Base-by-base conservation (phyloP, 2,888 invertebrate species). In the Willowsia nigromaculata region DNA sequence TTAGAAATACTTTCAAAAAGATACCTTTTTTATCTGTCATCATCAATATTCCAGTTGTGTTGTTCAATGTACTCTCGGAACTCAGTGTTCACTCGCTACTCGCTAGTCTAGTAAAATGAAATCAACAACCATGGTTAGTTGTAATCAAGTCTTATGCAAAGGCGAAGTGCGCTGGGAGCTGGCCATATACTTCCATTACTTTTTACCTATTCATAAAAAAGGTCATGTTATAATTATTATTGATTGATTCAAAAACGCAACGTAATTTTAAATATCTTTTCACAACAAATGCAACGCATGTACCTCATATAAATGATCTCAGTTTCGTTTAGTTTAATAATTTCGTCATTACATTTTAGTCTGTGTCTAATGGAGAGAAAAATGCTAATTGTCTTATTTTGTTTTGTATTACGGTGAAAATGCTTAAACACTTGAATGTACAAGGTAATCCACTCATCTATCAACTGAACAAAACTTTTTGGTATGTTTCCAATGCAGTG, bases 291-390 rank as follows among this genome's bases (percentile, higher is more conserved):
- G 56, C 56, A 80, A 80, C 80, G 80, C 80, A 80, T 80, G 80
- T 80, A 80, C 80, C 80, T 80, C 40, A 59, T 56, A n/a, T 22
- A 40, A 80, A 59, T 59, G 80, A 80, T 80, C 80, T 80, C 80
- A 80, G 37, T 80, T 56, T 80, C 40, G 7, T 56, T 22, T 30
- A 9, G 25, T 76, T 47, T 65, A n/a, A 25, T 1, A 30, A 33
- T 65, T 65, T 65, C n/a, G n/a, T n/a, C n/a, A n/a, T n/a, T n/a
- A n/a, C n/a, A n/a, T n/a, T n/a, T n/a, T n/a, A n/a, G n/a, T n/a
- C n/a, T n/a, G n/a, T n/a, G n/a, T n/a, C n/a, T n/a, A n/a, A n/a
- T n/a, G n/a, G n/a, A n/a, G n/a, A n/a, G n/a, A n/a, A n/a, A n/a
- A n/a, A n/a, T n/a, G n/a, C n/a, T n/a, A n/a, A n/a, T n/a, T n/a